Evolutionary conservation across 2,797 vertebrate genomes (phyloP).

Genomic region (Coregonus suidteri): DNA sequence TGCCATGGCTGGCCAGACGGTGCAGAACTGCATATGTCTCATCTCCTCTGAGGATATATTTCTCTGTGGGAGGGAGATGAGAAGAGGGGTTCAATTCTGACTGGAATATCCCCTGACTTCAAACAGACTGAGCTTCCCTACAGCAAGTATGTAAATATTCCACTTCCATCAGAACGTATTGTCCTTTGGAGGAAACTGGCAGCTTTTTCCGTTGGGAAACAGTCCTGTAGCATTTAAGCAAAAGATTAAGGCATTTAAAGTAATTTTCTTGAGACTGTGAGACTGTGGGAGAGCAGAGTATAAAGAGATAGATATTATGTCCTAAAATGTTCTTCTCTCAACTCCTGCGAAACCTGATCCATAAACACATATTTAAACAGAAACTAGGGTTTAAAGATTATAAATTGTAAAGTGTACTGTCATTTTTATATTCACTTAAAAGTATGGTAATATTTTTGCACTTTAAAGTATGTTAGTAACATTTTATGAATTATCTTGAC

Average conservation of each 20-base stretch:
- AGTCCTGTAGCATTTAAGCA: constrained; percentile 5
- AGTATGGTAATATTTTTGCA: too few relatives aligned
- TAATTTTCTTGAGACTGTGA: neutral
- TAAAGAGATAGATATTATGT: neutral
- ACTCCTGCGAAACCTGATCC: neutral
- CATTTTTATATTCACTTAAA: too few relatives aligned
- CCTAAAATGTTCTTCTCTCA: neutral
- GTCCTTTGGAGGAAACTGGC: neutral
- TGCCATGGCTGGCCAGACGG: constrained; percentile 72
- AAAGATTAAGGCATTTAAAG: neutral
- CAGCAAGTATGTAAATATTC: neutral
- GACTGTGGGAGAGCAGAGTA: neutral
- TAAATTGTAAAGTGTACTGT: too few relatives aligned
- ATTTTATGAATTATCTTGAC: too few relatives aligned
- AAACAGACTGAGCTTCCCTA: neutral
- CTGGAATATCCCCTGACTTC: neutral
- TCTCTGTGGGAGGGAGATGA: constrained; percentile 62
- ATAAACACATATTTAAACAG: neutral
- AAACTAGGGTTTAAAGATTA: too few relatives aligned
- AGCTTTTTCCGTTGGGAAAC: neutral
- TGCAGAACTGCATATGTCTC: constrained; percentile 83
- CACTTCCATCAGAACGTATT: neutral
- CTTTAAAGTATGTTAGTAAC: too few relatives aligned
- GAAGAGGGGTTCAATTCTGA: neutral
- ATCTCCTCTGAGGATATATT: constrained; percentile 81